Conservation (phyloP, 2,113 vertebrate species). For the Silurus meridionalis region DNA sequence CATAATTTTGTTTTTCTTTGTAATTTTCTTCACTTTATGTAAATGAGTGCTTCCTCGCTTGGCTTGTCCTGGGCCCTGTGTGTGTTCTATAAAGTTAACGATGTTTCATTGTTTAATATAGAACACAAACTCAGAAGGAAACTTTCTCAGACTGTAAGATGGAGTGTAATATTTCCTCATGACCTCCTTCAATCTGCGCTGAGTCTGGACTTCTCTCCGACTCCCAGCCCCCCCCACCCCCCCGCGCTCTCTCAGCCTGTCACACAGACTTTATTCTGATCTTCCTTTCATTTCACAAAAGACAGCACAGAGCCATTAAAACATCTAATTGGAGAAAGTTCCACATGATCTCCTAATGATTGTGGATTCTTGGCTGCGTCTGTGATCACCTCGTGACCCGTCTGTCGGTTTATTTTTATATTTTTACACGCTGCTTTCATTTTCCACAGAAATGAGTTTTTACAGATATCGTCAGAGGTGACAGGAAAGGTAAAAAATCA, state of each 20-base stretch:
- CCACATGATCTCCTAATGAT: slow-evolving; percentile 25
- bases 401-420: slow-evolving; percentile 21
- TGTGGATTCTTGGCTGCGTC: not conserved
- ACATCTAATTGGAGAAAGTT: slow-evolving; percentile 39
- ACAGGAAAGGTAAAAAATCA: slow-evolving; percentile 24
- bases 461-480: slow-evolving; percentile 35
- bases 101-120: not conserved
- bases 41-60: not conserved
- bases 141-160: not conserved
- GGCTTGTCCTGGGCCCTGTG: not conserved
- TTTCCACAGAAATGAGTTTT: slow-evolving; percentile 32
- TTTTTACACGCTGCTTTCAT: slow-evolving; percentile 4
- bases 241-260: not conserved
- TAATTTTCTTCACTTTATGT: not conserved
- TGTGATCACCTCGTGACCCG: slow-evolving; percentile 14
- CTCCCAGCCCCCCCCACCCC: too few species aligned
- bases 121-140: not conserved
- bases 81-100: not conserved
- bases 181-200: not conserved
- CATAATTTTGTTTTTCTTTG: not conserved
- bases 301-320: slow-evolving; percentile 23
- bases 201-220: not conserved
- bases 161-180: not conserved
- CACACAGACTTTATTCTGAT: not conserved
- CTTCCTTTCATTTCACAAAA: slow-evolving; percentile 23